A percentile compares a stretch with the other conserved stretches of the same genome.
These are phyloP conservation scores for Hylyphantes graminicola DNA, from an alignment of 1,140 invertebrate species.

Conservation along the genomic window DNA sequence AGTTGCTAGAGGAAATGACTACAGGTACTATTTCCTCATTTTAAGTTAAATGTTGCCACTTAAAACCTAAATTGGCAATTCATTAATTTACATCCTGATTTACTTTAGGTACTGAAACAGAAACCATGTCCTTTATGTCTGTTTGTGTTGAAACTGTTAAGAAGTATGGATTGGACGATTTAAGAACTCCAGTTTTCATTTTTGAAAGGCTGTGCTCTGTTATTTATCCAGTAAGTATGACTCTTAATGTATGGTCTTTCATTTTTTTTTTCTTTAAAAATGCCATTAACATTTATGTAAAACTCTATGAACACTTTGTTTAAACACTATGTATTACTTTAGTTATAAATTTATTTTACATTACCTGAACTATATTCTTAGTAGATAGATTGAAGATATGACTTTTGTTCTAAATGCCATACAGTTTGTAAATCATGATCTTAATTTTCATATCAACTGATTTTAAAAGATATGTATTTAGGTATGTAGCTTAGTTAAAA, in stretches of 20 bases:
- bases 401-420: neutral
- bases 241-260: neutral
- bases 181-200: constrained; percentile 93
- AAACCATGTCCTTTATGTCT: constrained; percentile 96
- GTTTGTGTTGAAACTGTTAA: constrained; percentile 96
- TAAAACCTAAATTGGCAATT: neutral
- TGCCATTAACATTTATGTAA: no score
- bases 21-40: constrained; percentile 73
- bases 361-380: no score
- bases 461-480: neutral
- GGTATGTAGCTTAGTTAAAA: neutral
- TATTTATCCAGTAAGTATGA: constrained; percentile 82
- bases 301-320: no score
- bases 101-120: constrained; percentile 85
- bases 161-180: constrained; percentile 91
- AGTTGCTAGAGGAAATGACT: constrained; percentile 96
- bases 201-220: constrained; percentile 97
- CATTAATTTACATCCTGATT: neutral
- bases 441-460: neutral
- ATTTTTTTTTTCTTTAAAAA: neutral
- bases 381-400: neutral
- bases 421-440: neutral
- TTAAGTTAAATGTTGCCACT: neutral
- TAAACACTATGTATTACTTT: no score
- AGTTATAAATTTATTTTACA: no score